phyloP scores from a whole-genome alignment of 2,888 invertebrate genomes.

The Conchocele bisecta region DNA sequence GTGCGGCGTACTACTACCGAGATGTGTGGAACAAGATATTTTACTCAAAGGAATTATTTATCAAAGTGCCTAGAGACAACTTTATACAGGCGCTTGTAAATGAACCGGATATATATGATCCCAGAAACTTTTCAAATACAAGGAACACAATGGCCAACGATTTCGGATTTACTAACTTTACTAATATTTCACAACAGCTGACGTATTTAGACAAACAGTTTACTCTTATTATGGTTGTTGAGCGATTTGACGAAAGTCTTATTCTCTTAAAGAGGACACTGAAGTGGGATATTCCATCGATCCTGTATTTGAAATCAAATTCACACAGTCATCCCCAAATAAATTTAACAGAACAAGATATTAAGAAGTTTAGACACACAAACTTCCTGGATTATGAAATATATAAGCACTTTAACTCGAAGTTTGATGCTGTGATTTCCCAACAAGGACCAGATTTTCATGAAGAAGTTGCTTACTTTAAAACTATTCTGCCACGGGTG shows the following conservation, averaged over 20 bases:
- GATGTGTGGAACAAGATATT: slow-evolving; percentile 26
- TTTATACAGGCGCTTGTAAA: slow-evolving; percentile 34
- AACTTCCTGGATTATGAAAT: slow-evolving; percentile 40
- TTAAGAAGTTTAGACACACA: slow-evolving; percentile 19
- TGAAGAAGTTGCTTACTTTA: slow-evolving; percentile 33
- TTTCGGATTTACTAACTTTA: slow-evolving; percentile 35
- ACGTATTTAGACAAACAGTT: slow-evolving; percentile 28
- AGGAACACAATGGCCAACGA: slow-evolving; percentile 45
- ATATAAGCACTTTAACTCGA: slow-evolving; percentile 21
- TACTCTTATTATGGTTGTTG: slow-evolving; percentile 31
- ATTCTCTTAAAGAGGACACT: slow-evolving; percentile 34
- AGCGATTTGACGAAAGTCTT: slow-evolving; percentile 38
- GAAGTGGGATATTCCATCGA: slow-evolving; percentile 31
- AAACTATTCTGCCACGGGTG: slow-evolving; percentile 2
- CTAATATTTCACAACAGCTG: slow-evolving; percentile 3
- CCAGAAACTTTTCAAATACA: slow-evolving; percentile 30
- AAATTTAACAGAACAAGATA: slow-evolving; percentile 1
- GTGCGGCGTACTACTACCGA: slow-evolving; percentile 44
- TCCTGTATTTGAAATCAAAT: slow-evolving; percentile 33
- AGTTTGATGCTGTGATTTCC: slow-evolving; percentile 13
- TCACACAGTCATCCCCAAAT: slow-evolving; percentile 13
- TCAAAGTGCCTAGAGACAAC: slow-evolving; percentile 13
- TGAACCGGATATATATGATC: slow-evolving; percentile 29
- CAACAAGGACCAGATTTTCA: slow-evolving; percentile 15
- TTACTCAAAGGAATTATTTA: slow-evolving; percentile 6